Base-by-base conservation (phyloP, 1,140 invertebrate genomes). In the Drosophila parabipectinata region DNA sequence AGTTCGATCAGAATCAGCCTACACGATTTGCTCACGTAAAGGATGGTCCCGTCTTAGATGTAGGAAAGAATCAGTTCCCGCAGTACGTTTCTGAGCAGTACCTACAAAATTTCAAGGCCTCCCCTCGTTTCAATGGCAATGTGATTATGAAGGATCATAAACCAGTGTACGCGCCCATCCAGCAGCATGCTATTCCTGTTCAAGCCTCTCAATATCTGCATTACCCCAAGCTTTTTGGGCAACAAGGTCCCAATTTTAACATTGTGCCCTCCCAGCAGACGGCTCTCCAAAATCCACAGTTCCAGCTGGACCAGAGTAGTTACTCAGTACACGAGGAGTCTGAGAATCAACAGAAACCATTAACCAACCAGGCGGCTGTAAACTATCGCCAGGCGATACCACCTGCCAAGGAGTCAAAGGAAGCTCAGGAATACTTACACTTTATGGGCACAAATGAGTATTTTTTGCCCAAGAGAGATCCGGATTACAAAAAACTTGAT, bases 401-500 rank as follows among this genome's bases (percentile, higher is more conserved):
- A 1, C 57, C 76, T 0, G 32, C 51, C 2, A 67, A 72, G 52
- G 56, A 87, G 21, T 72, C 77, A 0, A 88, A 85, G 26, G 77
- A 91, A 34, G 90, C 90, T 0, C 77, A 91, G 56, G 76, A 85
- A 12, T 91, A 91, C 44, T 48, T 91, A 41, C 79, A 79, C 32
- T 91, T 91, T 21, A 91, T 91, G 90, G 77, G 83, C 60, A 90
- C 85, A 4, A 91, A 90, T 41, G 90, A 91, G 21, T 91, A 91
- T 44, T 91, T 91, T 48, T 18, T 91, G 47, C 90, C 90, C 1
- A 78, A 81, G 26, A 69, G 67, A 15, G 87, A 91, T 12, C 90
- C 90, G 1, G 87, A 91, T 41, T 91, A 88, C 48, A 91, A 80
- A 34, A 67, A 78, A 21, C 18, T 85, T 9, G 90, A 91, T 48